Base-by-base conservation (phyloP, 2,888 invertebrate genomes). In the Drosophila lacicola region DNA sequence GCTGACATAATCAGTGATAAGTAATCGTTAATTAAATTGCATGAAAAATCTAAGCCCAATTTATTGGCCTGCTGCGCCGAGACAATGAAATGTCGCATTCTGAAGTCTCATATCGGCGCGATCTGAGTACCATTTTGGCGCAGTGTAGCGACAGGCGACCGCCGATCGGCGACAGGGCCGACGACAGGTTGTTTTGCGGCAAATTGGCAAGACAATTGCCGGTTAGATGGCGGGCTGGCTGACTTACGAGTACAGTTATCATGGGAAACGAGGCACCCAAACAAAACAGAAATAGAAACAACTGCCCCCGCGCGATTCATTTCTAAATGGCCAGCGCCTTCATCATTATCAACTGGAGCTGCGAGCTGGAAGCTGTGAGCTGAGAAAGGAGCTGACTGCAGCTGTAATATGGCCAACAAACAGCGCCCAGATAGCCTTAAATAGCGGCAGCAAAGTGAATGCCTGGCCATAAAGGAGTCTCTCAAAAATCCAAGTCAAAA, bases 161-260 rank as follows among this genome's bases (percentile, higher is more conserved):
- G 37, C 19, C 41, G 44, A 51, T 44, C 44, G 58, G 57, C 50
- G 39, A 50, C 57, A 57, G 57, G 49, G 56, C 49, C 56, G 67
- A 46, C 82, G 85, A 87, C 84, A 85, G 88, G 88, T 88, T 85
- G 85, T 82, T 75, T 72, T 65, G 58, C 79, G 78, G 79, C 79
- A 78, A 79, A 80, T 79, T 85, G 85, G 85, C 85, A 85, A 85
- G 83, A 85, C 85, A 85, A 85, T 83, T 86, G 86, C 78, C 19
- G 3, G 37, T 37, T 39, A 8, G 39, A 10, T 17, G 25, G 25
- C 25, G 25, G 10, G 41, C 45, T 9, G 50, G 62, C 60, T 66
- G 41, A 41, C 44, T 36, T 47, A 39, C 61, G 44, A 71, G 74
- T 74, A 79, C 80, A 85, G 86, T 86, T 85, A 86, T 85, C 87